These are phyloP conservation scores for Adelphocoris suturalis DNA, from an alignment of 2,888 invertebrate genomes.

Conservation along the genomic window DNA sequence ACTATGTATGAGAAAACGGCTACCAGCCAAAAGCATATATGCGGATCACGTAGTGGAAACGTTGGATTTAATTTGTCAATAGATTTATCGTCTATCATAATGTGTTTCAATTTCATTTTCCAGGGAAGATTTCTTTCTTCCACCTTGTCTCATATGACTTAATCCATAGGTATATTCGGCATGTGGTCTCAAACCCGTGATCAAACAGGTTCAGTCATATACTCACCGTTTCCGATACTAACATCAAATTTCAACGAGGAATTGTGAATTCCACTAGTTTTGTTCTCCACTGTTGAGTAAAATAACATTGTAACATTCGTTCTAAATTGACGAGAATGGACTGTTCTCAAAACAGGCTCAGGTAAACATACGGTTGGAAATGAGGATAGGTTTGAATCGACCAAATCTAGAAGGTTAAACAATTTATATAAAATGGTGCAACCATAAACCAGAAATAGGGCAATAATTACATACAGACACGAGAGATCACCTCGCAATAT, in stretches of 20 bases:
- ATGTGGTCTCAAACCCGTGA: no score
- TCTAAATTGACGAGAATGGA: no score
- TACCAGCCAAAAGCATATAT: background rate
- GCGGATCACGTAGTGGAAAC: background rate
- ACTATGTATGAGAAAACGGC: background rate
- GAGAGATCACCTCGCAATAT: background rate
- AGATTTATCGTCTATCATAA: slow-evolving; percentile 48
- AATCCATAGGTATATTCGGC: no score
- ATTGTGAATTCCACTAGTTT: no score
- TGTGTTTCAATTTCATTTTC: background rate
- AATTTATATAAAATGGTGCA: slow-evolving; percentile 9
- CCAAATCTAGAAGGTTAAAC: slow-evolving; percentile 10
- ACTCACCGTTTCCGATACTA: no score
- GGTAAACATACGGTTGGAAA: background rate
- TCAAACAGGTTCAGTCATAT: no score
- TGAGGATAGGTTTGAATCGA: background rate
- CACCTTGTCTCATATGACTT: no score
- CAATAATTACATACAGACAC: background rate
- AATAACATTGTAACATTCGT: no score
- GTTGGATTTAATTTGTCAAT: slow-evolving; percentile 11
- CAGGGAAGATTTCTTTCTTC: background rate
- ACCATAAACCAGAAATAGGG: slow-evolving; percentile 6
- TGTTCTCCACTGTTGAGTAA: no score
- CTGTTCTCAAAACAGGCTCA: no score
- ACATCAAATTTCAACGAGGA: no score